Conservation (phyloP, 2,888 invertebrate genomes). For the Orthonevra nobilis region DNA sequence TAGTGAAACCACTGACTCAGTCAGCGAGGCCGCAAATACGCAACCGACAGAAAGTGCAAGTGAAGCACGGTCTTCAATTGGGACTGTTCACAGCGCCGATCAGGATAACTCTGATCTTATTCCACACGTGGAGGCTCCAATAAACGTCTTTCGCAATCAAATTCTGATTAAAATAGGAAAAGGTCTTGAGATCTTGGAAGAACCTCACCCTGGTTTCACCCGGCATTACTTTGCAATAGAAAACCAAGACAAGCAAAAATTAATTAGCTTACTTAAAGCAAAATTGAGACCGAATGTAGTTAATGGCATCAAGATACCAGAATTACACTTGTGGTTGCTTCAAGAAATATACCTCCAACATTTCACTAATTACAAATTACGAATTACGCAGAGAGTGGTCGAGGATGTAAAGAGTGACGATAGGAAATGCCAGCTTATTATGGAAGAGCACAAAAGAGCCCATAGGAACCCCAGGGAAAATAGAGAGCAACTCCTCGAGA, state of each 20-base stretch:
- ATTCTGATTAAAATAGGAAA: slow-evolving; percentile 10
- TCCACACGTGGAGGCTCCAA: slow-evolving; percentile 18
- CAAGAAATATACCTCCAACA: too few species aligned
- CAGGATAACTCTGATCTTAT: slow-evolving; percentile 30
- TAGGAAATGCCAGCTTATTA: too few species aligned
- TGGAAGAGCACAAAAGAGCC: too few species aligned
- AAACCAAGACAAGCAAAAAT: background rate
- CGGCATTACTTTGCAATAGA: background rate
- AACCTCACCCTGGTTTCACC: background rate
- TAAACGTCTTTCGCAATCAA: slow-evolving; percentile 39
- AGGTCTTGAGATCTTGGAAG: background rate
- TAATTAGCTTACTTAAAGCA: background rate
- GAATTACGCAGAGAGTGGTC: background rate
- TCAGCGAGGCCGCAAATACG: too few species aligned
- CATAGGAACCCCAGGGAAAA: too few species aligned
- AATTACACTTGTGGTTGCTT: too few species aligned
- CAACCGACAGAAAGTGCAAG: background rate
- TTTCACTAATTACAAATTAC: background rate
- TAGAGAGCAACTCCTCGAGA: too few species aligned
- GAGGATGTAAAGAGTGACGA: background rate
- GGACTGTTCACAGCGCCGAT: slow-evolving; percentile 10
- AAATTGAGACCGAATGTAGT: background rate
- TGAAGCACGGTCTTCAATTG: background rate
- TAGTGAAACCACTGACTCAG: too few species aligned
- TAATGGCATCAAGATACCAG: too few species aligned